Percentiles rank a stretch among this genome's conserved stretches.
Evolutionary conservation across 1,140 invertebrate genomes (phyloP).

Genomic region (Sipha flava): DNA sequence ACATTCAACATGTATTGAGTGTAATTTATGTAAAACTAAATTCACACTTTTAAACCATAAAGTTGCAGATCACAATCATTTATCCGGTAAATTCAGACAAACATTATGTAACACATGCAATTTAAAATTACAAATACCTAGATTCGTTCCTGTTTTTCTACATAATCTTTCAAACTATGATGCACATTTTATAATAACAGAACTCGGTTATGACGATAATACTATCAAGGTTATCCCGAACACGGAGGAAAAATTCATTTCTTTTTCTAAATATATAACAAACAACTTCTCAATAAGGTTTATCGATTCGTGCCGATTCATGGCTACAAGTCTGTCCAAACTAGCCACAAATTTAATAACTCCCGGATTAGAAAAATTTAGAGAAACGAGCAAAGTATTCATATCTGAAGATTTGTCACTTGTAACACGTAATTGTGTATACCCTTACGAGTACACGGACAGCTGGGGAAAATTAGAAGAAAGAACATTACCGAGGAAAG

Average conservation of each 20-base stretch:
- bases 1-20: background rate
- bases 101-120: no score
- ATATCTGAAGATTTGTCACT: conserved; percentile 25
- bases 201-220: background rate
- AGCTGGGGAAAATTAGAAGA: conserved; percentile 38
- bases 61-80: background rate
- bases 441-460: conserved; percentile 40
- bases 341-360: no score
- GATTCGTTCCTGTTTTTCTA: background rate
- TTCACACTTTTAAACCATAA: background rate
- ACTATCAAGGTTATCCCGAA: background rate
- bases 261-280: no score
- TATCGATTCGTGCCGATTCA: conserved; percentile 37
- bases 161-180: conserved; percentile 21
- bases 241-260: background rate
- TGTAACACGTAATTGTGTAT: conserved; percentile 38
- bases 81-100: no score
- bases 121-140: background rate
- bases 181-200: background rate
- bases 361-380: background rate
- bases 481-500: no score
- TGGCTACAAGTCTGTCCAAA: background rate
- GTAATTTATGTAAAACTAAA: background rate
- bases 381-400: background rate
- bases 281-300: conserved; percentile 32